phyloP scores from a whole-genome alignment of 2,113 vertebrate genomes.

The Chamaetylas fuelleborni region DNA sequence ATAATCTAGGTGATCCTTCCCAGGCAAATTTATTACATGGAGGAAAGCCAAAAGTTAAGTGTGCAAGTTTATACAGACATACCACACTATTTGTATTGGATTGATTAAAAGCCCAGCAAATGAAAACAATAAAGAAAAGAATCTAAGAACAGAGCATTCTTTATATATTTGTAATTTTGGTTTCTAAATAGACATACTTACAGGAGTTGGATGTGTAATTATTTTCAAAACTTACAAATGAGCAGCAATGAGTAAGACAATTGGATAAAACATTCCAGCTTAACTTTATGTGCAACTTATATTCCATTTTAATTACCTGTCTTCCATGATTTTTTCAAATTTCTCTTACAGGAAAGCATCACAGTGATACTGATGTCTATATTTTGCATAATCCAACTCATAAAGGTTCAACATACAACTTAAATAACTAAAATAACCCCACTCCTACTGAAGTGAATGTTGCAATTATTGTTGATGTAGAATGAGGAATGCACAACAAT shows the following conservation, averaged over 20 bases:
- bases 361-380: neutral
- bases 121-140: neutral
- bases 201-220: neutral
- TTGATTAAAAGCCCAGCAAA: conserved; percentile 12
- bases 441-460: neutral
- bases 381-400: neutral
- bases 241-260: neutral
- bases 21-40: neutral
- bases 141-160: neutral
- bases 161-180: neutral
- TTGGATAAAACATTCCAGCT: neutral
- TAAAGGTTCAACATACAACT: neutral
- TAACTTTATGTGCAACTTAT: neutral
- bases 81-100: conserved; percentile 1
- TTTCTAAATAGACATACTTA: conserved; percentile 7
- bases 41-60: neutral
- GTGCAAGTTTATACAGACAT: conserved; percentile 14
- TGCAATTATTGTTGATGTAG: neutral
- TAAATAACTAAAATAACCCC: neutral
- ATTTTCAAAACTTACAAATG: neutral
- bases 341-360: neutral
- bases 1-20: neutral
- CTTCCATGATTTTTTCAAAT: neutral
- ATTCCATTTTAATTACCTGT: neutral
- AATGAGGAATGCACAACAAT: neutral